A percentile compares a stretch with the other conserved stretches of the same genome.
Conservation (phyloP, 2,888 invertebrate genomes). For the Drosophila anomalipes region DNA sequence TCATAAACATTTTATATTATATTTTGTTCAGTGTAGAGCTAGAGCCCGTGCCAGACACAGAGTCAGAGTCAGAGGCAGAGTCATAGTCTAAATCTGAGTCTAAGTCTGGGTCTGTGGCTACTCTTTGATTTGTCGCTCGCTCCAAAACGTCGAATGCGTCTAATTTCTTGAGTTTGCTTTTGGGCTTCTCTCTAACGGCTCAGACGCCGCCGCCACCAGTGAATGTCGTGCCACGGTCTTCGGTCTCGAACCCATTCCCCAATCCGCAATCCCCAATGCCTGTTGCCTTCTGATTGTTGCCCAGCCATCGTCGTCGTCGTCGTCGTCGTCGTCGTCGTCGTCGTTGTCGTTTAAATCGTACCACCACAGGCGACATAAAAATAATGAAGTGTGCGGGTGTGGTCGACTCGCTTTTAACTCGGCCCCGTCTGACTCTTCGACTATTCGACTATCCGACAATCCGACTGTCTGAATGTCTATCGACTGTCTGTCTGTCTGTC, state of each 20-base stretch:
- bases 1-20: rapidly evolving
- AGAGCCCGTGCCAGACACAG: constrained; percentile 1
- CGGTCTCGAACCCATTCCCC: constrained; percentile 1
- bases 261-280: constrained; percentile 2
- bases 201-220: constrained; percentile 44
- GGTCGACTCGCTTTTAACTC: constrained; percentile 78
- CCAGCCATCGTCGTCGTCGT: constrained; percentile 24
- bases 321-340: constrained; percentile 52
- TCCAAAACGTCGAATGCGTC: constrained; percentile 79
- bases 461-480: constrained; percentile 16
- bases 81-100: constrained; percentile 38
- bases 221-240: constrained; percentile 72
- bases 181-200: constrained; percentile 46
- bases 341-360: constrained; percentile 80
- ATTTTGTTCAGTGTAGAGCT: not conserved
- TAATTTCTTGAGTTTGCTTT: constrained; percentile 72
- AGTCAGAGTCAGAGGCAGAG: constrained; percentile 8
- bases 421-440: constrained; percentile 22
- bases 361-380: constrained; percentile 85
- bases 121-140: constrained; percentile 79
- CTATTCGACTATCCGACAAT: constrained; percentile 15
- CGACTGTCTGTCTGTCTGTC: constrained; percentile 15
- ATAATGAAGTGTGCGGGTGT: constrained; percentile 86
- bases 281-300: constrained; percentile 32
- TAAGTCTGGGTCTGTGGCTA: constrained; percentile 34